Evolutionary conservation across 2,797 vertebrate species (phyloP).

Genomic region (Australoheros facetus): DNA sequence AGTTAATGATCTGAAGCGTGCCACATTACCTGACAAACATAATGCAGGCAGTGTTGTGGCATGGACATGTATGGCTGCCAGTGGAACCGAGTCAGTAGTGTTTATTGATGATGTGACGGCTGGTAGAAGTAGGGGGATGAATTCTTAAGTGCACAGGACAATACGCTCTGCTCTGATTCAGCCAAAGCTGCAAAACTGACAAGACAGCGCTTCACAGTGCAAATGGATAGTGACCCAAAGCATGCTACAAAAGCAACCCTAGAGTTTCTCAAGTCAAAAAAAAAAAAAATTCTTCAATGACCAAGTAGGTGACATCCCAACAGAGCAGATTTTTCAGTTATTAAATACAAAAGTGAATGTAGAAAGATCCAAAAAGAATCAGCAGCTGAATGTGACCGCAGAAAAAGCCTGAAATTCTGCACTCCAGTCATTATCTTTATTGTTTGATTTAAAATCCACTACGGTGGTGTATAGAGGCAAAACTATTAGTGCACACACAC

Average conservation of each 20-base stretch:
- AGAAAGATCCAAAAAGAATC: not conserved
- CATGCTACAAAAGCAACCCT: not conserved
- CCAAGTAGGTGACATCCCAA: not conserved
- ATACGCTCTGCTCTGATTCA: not conserved
- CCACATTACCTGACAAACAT: not conserved
- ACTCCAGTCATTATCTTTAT: too few relatives aligned
- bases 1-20: too few relatives aligned
- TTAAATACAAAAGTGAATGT: not conserved
- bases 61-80: too few relatives aligned
- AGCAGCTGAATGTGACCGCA: not conserved
- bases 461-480: too few relatives aligned
- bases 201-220: not conserved
- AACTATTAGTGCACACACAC: too few relatives aligned
- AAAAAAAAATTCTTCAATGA: fast-evolving
- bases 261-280: not conserved
- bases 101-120: not conserved
- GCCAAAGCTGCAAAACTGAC: not conserved
- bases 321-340: fast-evolving
- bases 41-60: not conserved
- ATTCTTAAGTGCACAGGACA: not conserved
- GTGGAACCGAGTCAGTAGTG: not conserved
- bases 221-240: not conserved
- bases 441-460: too few relatives aligned
- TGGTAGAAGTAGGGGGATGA: too few relatives aligned
- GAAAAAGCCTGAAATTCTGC: not conserved